Evolutionary conservation across 2,797 vertebrate species (phyloP).

Genomic region (Varecia variegata): DNA sequence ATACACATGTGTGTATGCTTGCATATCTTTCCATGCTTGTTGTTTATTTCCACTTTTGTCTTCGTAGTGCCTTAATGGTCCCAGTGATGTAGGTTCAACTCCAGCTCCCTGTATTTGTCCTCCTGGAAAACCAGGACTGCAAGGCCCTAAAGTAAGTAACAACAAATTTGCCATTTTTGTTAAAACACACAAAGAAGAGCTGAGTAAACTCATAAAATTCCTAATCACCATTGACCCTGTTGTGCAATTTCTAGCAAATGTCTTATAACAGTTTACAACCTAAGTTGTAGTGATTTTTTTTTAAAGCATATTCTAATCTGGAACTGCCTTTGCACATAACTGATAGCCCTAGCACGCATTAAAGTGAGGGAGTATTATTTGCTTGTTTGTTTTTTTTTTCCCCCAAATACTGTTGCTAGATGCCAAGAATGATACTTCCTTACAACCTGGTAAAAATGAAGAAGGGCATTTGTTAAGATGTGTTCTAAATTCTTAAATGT

Average conservation of each 20-base stretch:
- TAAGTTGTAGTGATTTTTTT: not conserved
- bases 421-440: not conserved
- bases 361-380: not conserved
- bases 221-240: not conserved
- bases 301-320: not conserved
- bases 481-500: not conserved
- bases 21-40: not conserved
- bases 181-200: not conserved
- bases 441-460: not conserved
- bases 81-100: constrained; percentile 91
- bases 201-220: not conserved
- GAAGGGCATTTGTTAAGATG: not conserved
- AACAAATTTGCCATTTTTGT: not conserved
- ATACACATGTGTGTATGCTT: fast-evolving
- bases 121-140: constrained; percentile 91
- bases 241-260: not conserved
- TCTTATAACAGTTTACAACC: not conserved
- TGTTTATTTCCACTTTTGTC: constrained; percentile 46
- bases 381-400: not conserved
- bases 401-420: not conserved
- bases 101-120: constrained; percentile 92
- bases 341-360: not conserved
- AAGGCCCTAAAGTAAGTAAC: constrained; percentile 91
- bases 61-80: constrained; percentile 91
- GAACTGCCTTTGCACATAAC: not conserved